These are phyloP conservation scores for Plodia interpunctella DNA, from an alignment of 1,140 invertebrate genomes.

Conservation along the genomic window DNA sequence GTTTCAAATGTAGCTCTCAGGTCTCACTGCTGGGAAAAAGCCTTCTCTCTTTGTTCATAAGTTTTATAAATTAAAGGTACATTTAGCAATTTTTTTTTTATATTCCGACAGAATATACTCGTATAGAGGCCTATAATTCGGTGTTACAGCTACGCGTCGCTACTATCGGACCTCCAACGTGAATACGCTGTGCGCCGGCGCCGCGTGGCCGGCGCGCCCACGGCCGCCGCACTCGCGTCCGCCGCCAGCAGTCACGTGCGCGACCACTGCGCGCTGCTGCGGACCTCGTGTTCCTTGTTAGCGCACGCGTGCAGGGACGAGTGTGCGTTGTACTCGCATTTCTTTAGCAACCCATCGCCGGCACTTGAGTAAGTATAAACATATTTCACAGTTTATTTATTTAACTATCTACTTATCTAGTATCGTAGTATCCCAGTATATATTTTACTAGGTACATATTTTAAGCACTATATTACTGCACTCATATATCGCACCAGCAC, in stretches of 20 bases:
- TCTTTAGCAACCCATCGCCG: slow-evolving; percentile 84
- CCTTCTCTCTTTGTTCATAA: too few relatives aligned
- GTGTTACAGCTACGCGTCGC: slow-evolving; percentile 81
- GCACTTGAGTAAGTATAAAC: slow-evolving; percentile 83
- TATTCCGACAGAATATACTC: too few relatives aligned
- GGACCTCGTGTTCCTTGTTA: slow-evolving; percentile 92
- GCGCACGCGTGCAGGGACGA: slow-evolving; percentile 96
- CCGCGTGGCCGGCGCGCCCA: slow-evolving; percentile 85
- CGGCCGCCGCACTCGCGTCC: slow-evolving; percentile 86
- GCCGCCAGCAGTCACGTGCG: slow-evolving; percentile 83
- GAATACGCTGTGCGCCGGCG: slow-evolving; percentile 89
- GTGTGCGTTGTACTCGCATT: slow-evolving; percentile 91
- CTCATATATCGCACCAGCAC: too few relatives aligned
- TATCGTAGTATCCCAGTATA: too few relatives aligned
- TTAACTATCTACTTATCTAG: too few relatives aligned
- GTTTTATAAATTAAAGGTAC: too few relatives aligned
- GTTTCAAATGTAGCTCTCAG: too few relatives aligned
- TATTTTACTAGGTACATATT: too few relatives aligned
- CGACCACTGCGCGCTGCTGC: slow-evolving; percentile 92
- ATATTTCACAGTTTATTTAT: too few relatives aligned
- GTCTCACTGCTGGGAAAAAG: too few relatives aligned
- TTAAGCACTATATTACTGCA: too few relatives aligned
- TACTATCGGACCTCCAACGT: slow-evolving; percentile 90
- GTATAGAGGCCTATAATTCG: neutral
- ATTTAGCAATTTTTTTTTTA: too few relatives aligned